Evolutionary conservation across 1,140 invertebrate species (phyloP).

Genomic region (Chironomus striatipennis): DNA sequence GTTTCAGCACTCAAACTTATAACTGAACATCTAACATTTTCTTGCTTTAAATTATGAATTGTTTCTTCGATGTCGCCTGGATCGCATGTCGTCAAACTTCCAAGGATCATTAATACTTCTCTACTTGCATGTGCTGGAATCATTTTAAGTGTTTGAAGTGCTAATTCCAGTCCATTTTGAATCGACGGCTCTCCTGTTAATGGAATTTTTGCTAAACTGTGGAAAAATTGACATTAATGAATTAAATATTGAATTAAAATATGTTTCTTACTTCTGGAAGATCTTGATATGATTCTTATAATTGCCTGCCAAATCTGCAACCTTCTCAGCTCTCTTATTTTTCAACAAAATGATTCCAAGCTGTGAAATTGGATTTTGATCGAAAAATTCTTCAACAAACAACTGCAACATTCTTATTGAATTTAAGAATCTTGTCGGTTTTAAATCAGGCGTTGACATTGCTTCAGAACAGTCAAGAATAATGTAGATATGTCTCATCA

Average conservation of each 20-base stretch:
- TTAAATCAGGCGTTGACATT: slow-evolving; percentile 91
- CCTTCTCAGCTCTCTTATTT: slow-evolving; percentile 89
- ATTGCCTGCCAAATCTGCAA: slow-evolving; percentile 83
- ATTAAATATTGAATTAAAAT: not conserved
- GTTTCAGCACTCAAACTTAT: slow-evolving; percentile 95
- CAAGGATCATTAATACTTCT: slow-evolving; percentile 85
- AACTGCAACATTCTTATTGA: slow-evolving; percentile 85
- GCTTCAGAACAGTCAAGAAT: slow-evolving; percentile 87
- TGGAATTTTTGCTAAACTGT: slow-evolving; percentile 47
- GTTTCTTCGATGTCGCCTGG: slow-evolving; percentile 85
- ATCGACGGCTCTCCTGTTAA: slow-evolving; percentile 84
- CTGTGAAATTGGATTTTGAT: slow-evolving; percentile 98
- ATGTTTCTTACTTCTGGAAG: slow-evolving; percentile 41
- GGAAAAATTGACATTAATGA: slow-evolving; percentile 4
- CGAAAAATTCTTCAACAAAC: slow-evolving; percentile 95
- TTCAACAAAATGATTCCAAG: slow-evolving; percentile 84
- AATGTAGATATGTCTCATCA: slow-evolving; percentile 92
- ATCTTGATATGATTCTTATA: slow-evolving; percentile 68
- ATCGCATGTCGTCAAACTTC: slow-evolving; percentile 93
- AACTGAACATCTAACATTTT: slow-evolving; percentile 81
- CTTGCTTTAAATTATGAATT: slow-evolving; percentile 61
- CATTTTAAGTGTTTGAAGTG: slow-evolving; percentile 73
- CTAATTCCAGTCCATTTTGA: slow-evolving; percentile 89
- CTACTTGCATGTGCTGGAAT: slow-evolving; percentile 88
- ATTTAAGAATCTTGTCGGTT: slow-evolving; percentile 85